Evolutionary conservation across 2,797 vertebrate genomes (phyloP).

Genomic region (Aulostomus chinensis): DNA sequence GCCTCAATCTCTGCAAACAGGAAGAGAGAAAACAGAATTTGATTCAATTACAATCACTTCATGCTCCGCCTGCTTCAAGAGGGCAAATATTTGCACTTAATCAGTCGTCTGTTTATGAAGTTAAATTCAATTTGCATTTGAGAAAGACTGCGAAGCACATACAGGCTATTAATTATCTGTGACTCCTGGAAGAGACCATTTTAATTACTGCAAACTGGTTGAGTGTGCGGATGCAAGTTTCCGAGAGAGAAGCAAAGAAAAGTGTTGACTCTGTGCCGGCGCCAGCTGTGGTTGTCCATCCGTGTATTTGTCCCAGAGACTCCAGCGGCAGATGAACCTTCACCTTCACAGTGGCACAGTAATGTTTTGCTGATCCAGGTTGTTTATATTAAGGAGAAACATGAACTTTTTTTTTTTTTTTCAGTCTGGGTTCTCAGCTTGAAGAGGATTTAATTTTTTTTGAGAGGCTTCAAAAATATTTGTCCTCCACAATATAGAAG

Average conservation of each 20-base stretch:
- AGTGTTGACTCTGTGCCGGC: background rate
- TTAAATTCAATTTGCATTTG: constrained; percentile 63
- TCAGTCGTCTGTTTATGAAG: constrained; percentile 60
- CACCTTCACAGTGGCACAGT: constrained; percentile 7
- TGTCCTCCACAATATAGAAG: constrained; percentile 9
- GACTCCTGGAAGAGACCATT: constrained; percentile 39
- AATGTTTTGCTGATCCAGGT: background rate
- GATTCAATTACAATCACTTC: constrained; percentile 49
- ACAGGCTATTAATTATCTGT: constrained; percentile 45
- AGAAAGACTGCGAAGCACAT: constrained; percentile 26
- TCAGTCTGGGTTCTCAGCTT: constrained; percentile 4
- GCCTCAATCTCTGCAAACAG: constrained; percentile 88
- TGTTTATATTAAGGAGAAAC: constrained; percentile 12
- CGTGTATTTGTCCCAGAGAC: too few species aligned
- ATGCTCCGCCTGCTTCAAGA: constrained; percentile 42
- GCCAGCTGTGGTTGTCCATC: too few species aligned
- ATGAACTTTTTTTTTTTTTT: constrained; percentile 16
- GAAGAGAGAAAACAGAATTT: constrained; percentile 40
- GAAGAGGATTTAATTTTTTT: constrained; percentile 22
- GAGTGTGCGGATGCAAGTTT: constrained; percentile 25
- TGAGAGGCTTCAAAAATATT: too few species aligned
- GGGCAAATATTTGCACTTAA: constrained; percentile 65
- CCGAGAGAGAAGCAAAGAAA: constrained; percentile 5
- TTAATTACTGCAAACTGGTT: constrained; percentile 59
- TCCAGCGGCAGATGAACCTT: too few species aligned